Percentiles rank a stretch among this genome's conserved stretches.
Conservation (phyloP, 23 tunicate genomes). For the Phallusia fumigata region DNA sequence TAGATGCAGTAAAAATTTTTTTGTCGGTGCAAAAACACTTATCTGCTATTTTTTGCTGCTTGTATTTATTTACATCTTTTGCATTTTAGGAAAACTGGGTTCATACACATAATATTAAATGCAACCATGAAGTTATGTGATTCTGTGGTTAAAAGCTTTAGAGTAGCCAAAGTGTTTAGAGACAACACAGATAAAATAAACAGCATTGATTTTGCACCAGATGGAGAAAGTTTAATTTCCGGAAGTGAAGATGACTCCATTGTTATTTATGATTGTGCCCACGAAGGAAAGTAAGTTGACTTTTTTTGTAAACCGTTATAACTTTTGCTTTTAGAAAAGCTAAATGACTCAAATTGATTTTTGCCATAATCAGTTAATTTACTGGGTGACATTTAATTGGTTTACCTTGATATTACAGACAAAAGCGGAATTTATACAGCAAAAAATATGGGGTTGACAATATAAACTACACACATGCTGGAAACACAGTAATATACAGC, state of each 20-base stretch:
- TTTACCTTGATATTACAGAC: too few relatives aligned
- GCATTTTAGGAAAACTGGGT: too few relatives aligned
- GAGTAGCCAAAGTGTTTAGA: slow-evolving; percentile 89
- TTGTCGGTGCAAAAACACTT: too few relatives aligned
- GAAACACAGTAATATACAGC: slow-evolving; percentile 89
- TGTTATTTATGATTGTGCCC: slow-evolving; percentile 85
- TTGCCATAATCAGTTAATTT: too few relatives aligned
- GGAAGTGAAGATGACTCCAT: slow-evolving; percentile 93
- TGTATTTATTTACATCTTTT: too few relatives aligned
- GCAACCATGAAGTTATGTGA: slow-evolving; percentile 71
- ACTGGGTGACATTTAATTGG: too few relatives aligned
- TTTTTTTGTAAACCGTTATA: too few relatives aligned
- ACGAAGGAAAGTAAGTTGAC: slow-evolving; percentile 77
- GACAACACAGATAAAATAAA: slow-evolving; percentile 79
- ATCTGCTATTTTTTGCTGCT: too few relatives aligned
- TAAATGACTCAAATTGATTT: too few relatives aligned
- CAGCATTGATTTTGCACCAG: slow-evolving; percentile 83
- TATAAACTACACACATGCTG: slow-evolving; percentile 95
- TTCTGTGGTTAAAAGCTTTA: slow-evolving; percentile 75
- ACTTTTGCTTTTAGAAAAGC: too few relatives aligned
- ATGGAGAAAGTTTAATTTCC: slow-evolving; percentile 80
- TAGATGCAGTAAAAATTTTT: too few relatives aligned
- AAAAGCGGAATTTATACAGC: slow-evolving; percentile 86
- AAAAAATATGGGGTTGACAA: slow-evolving; percentile 95
- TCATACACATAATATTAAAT: neutral